phyloP scores from a whole-genome alignment of 2,113 vertebrate species.

The Salminus brasiliensis region DNA sequence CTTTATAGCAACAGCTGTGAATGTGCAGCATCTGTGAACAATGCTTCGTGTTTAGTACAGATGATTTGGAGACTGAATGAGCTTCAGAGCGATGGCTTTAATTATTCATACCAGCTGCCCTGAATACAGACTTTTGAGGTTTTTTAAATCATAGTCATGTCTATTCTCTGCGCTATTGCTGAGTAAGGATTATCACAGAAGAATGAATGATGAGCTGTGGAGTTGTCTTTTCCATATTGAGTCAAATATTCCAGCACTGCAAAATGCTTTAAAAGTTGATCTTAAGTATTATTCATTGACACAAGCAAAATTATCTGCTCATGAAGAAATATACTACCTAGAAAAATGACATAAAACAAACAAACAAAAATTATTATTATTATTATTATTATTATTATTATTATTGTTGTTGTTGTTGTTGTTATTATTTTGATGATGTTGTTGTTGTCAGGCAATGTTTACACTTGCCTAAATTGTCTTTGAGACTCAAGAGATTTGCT shows the following conservation, averaged over 20 bases:
- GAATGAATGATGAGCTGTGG: not conserved
- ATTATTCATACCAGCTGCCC: not conserved
- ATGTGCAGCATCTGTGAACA: not conserved
- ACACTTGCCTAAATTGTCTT: no score
- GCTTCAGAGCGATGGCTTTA: not conserved
- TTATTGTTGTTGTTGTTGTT: no score
- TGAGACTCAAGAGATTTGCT: no score
- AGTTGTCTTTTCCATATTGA: not conserved
- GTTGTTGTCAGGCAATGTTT: no score
- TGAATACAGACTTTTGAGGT: not conserved
- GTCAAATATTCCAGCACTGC: not conserved
- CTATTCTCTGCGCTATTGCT: not conserved
- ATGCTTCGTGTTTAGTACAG: not conserved
- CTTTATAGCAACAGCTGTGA: not conserved
- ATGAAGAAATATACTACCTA: no score
- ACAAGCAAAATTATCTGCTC: no score
- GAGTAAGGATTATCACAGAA: not conserved
- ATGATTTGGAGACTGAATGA: not conserved
- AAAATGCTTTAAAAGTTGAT: not conserved
- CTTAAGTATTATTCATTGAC: no score
- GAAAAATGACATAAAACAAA: no score
- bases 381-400: no score
- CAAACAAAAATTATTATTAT: no score
- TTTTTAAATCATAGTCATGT: not conserved
- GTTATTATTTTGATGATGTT: no score